Conservation (phyloP, 2,888 invertebrate species). For the Marasmarcha lunaedactyla region DNA sequence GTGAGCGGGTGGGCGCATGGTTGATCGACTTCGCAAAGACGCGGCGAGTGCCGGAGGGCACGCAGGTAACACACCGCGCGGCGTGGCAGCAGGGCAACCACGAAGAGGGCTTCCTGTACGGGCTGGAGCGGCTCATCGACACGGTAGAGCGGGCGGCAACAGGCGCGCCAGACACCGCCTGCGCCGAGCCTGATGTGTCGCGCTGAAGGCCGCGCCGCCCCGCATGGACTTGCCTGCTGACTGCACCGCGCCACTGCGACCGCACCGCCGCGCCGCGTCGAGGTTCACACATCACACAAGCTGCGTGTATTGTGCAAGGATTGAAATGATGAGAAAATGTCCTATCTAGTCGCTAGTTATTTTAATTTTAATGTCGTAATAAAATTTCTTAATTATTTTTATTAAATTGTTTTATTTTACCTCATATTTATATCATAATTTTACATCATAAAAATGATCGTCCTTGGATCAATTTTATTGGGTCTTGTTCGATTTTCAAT, state of each 20-base stretch:
- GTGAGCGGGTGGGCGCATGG: constrained; percentile 91
- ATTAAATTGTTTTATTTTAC: too few species aligned
- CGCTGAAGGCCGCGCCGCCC: constrained; percentile 50
- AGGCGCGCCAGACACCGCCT: constrained; percentile 54
- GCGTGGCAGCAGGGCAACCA: constrained; percentile 95
- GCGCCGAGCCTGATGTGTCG: constrained; percentile 54
- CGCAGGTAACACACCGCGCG: constrained; percentile 80
- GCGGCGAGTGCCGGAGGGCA: constrained; percentile 76
- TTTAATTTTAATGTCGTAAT: too few species aligned
- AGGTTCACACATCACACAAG: too few species aligned
- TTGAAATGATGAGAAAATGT: too few species aligned
- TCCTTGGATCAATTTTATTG: too few species aligned
- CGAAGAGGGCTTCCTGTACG: constrained; percentile 94
- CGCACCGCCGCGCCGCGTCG: too few species aligned
- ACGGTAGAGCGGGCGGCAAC: constrained; percentile 59
- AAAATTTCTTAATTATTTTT: too few species aligned
- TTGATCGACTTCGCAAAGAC: constrained; percentile 98
- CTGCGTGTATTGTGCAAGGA: too few species aligned
- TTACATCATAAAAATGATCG: too few species aligned
- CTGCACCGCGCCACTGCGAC: constrained; percentile 26
- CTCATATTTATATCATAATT: too few species aligned
- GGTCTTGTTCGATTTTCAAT: too few species aligned
- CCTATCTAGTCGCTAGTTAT: too few species aligned
- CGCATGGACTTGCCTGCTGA: constrained; percentile 36
- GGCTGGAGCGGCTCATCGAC: constrained; percentile 91